Percentiles rank a stretch among this genome's conserved stretches.
Evolutionary conservation across 2,113 vertebrate species (phyloP).

Genomic region (Narcine bancroftii): DNA sequence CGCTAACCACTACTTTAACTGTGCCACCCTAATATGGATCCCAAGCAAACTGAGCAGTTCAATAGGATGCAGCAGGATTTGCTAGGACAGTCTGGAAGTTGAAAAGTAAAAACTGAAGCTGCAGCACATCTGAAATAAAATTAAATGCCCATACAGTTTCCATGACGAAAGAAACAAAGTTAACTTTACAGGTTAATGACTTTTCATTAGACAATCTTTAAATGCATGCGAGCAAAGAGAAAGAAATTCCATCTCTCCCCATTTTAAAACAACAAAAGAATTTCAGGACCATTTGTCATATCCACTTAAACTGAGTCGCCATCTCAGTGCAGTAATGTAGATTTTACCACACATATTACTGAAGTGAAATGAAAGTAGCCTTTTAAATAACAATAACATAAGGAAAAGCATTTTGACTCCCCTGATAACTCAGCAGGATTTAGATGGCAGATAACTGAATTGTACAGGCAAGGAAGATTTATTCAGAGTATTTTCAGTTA

Average conservation of each 20-base stretch:
- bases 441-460: background rate
- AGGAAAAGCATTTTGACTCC: constrained; percentile 26
- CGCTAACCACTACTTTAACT: too few species aligned
- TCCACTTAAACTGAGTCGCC: constrained; percentile 12
- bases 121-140: too few species aligned
- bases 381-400: constrained; percentile 15
- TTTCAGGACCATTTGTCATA: background rate
- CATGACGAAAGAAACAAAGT: too few species aligned
- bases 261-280: background rate
- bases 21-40: too few species aligned
- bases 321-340: background rate
- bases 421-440: background rate
- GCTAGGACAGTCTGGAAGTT: background rate
- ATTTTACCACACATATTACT: constrained; percentile 3
- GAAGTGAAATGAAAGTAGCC: background rate
- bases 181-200: too few species aligned
- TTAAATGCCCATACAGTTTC: too few species aligned
- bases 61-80: background rate
- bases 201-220: background rate
- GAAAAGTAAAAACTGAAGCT: too few species aligned
- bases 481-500: background rate
- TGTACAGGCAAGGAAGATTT: background rate
- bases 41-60: background rate
- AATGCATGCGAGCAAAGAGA: background rate
- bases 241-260: background rate